Evolutionary conservation across 2,888 invertebrate genomes (phyloP), one percentile per base, ranked within the genome.

Genomic region (Neocrepidodera transversa): DNA sequence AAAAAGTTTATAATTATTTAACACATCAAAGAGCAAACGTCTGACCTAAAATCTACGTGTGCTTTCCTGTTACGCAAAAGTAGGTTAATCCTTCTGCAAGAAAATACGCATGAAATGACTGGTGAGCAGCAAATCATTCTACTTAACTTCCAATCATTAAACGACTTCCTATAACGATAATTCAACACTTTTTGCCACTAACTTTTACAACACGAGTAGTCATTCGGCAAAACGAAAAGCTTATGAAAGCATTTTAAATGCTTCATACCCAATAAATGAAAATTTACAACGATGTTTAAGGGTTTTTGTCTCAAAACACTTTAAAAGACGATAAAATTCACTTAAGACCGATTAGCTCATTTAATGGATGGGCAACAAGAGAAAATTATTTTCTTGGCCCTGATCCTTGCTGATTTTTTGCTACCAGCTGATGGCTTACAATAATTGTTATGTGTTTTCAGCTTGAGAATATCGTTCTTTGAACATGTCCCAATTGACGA

Each of bases 291-390:
- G 47, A 52, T 47, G 57, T 60, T 63, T 52, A 54, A 23, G 30
- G 36, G 32, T 54, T 54, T 53, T 54, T 54, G 23, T 14, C 26
- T 16, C 23, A 49, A 59, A 66, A 66, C 63, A 65, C 61, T 69
- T 68, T 66, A 66, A 64, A 66, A 64, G 57, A 64, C 68, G 61
- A 67, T 71, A 67, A 70, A 70, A 68, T 64, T 67, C 56, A 59
- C 61, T 58, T 54, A 53, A 64, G 58, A 48, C 63, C 36, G 68
- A 68, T 71, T 69, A 68, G 65, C 65, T 66, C 64, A 60, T 66
- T 70, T 68, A 67, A 70, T 67, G 67, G 67, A 48, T 65, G 60
- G 54, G 56, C 57, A 63, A 66, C 57, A 40, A 11, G 26, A 51
- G 51, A 51, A 51, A 51, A 40, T 51, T 13, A 51, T 51, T 40